phyloP scores from a whole-genome alignment of 2,797 vertebrate species.

The Siniperca scherzeri region DNA sequence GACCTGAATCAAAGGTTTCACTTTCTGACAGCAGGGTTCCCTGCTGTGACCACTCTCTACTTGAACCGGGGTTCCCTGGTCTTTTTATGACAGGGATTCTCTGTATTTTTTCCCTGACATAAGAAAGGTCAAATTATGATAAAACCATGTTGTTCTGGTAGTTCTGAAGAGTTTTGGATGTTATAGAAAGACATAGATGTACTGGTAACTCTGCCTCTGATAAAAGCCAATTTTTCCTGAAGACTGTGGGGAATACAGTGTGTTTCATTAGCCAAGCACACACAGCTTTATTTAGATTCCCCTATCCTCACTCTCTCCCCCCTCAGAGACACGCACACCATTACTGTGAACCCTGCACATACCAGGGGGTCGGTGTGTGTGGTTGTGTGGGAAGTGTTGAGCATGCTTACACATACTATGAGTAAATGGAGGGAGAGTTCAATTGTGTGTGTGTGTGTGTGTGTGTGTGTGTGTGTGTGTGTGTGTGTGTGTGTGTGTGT shows the following conservation, averaged over 20 bases:
- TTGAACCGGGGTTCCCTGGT: background rate
- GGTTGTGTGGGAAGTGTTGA: constrained; percentile 32
- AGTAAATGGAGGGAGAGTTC: constrained; percentile 3
- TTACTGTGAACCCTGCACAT: constrained; percentile 79
- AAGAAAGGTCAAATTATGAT: constrained; percentile 13
- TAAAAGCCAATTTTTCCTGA: constrained; percentile 79
- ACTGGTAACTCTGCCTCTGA: constrained; percentile 64
- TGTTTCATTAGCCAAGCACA: constrained; percentile 84
- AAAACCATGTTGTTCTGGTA: constrained; percentile 1
- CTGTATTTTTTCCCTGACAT: background rate
- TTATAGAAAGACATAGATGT: constrained; percentile 66
- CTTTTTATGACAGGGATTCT: constrained; percentile 15
- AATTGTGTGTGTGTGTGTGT: background rate
- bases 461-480: too few species aligned
- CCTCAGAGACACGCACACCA: constrained; percentile 70
- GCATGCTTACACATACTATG: constrained; percentile 32
- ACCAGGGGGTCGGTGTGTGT: constrained; percentile 60
- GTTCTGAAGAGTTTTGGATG: constrained; percentile 41
- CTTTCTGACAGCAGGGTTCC: constrained; percentile 5
- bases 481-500: background rate
- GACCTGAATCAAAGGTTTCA: constrained; percentile 23
- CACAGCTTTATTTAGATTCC: constrained; percentile 85
- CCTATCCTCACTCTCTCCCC: constrained; percentile 73
- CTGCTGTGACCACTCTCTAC: constrained; percentile 5
- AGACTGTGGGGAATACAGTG: constrained; percentile 77